Evolutionary conservation across 1,140 invertebrate genomes (phyloP).

Genomic region (Antheraea pernyi): DNA sequence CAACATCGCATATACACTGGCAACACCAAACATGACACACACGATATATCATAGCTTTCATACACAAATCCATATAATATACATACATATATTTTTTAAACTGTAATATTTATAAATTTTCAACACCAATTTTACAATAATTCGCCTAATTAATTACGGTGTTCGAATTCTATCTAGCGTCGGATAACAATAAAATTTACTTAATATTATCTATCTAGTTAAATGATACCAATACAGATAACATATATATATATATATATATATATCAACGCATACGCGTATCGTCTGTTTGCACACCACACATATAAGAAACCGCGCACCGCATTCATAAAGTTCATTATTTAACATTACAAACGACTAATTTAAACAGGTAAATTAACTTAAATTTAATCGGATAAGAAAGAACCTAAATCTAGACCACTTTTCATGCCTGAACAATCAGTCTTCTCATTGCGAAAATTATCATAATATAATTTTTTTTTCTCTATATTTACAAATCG

Average conservation of each 20-base stretch:
- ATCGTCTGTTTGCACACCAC: conserved; percentile 15
- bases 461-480: conserved; percentile 50
- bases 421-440: conserved; percentile 69
- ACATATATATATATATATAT: too few species aligned
- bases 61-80: background rate
- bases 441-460: conserved; percentile 77
- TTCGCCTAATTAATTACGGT: conserved; percentile 21
- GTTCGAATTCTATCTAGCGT: conserved; percentile 25
- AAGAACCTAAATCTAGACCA: conserved; percentile 66
- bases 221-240: conserved; percentile 19
- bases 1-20: background rate
- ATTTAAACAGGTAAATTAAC: conserved; percentile 56
- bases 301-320: conserved; percentile 24
- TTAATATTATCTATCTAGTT: conserved; percentile 19
- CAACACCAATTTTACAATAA: conserved; percentile 6
- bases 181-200: conserved; percentile 27
- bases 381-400: conserved; percentile 58
- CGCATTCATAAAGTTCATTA: background rate
- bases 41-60: background rate
- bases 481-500: conserved; percentile 38
- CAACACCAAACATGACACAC: background rate
- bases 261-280: conserved; percentile 31
- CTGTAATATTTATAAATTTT: background rate
- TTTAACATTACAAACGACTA: conserved; percentile 33
- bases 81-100: too few species aligned